These are phyloP conservation scores for Carettochelys insculpta DNA, from an alignment of 2,113 vertebrate genomes.

Conservation along the genomic window DNA sequence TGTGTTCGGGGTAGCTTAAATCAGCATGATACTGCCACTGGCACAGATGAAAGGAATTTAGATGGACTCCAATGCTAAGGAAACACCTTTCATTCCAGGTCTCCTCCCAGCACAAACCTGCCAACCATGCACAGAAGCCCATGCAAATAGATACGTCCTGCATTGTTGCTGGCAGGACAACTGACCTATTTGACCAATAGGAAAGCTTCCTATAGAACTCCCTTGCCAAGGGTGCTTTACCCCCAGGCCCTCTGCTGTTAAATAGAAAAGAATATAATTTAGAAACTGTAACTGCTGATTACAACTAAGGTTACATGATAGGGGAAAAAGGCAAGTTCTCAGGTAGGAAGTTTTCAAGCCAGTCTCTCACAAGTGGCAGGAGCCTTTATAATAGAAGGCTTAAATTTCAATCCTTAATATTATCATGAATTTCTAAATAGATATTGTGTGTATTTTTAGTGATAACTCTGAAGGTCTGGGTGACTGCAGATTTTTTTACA, in stretches of 20 bases:
- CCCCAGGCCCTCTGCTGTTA: neutral
- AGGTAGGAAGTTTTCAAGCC: neutral
- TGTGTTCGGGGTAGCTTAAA: neutral
- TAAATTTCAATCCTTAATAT: neutral
- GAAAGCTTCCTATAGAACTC: neutral
- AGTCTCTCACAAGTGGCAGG: neutral
- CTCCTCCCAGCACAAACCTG: neutral
- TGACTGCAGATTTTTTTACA: neutral
- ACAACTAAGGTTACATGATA: neutral
- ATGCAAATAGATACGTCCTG: neutral
- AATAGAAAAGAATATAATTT: neutral
- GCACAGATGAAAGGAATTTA: neutral
- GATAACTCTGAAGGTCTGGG: neutral
- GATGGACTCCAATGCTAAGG: neutral
- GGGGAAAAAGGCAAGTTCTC: fast-evolving
- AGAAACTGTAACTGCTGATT: too few relatives aligned
- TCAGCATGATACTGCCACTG: neutral
- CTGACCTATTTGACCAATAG: neutral
- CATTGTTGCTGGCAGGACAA: neutral
- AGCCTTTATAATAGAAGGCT: neutral
- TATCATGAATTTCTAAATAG: neutral
- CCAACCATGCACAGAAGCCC: neutral
- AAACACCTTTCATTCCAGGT: neutral
- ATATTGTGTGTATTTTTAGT: neutral
- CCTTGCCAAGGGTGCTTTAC: neutral